phyloP scores from a whole-genome alignment of 2,888 invertebrate genomes.

The Brachyptera putata region DNA sequence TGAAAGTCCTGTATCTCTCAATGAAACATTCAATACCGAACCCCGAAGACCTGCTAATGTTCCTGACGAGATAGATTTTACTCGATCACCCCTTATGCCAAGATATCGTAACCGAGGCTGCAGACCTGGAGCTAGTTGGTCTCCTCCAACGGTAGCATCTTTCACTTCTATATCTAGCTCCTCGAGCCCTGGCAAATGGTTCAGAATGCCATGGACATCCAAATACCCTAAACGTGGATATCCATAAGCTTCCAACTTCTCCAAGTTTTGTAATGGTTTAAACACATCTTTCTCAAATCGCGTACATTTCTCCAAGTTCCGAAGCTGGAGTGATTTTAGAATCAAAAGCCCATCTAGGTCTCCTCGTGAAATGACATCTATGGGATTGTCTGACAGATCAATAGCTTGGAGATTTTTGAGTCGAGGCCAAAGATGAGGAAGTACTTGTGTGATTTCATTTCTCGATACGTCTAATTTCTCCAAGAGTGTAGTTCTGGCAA shows the following conservation, averaged over 20 bases:
- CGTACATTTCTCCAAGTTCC: slow-evolving; percentile 62
- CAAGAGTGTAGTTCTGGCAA: slow-evolving; percentile 73
- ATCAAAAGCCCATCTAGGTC: slow-evolving; percentile 69
- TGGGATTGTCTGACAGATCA: slow-evolving; percentile 81
- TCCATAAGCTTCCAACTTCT: slow-evolving; percentile 64
- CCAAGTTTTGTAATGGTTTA: slow-evolving; percentile 64
- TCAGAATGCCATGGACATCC: slow-evolving; percentile 81
- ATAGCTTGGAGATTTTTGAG: slow-evolving; percentile 66
- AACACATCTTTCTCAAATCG: slow-evolving; percentile 82
- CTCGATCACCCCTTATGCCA: slow-evolving; percentile 67
- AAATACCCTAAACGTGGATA: slow-evolving; percentile 78
- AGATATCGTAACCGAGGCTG: slow-evolving; percentile 73
- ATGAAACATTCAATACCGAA: slow-evolving; percentile 62
- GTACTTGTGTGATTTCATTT: slow-evolving; percentile 60
- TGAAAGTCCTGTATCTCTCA: slow-evolving; percentile 76
- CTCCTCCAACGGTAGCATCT: slow-evolving; percentile 73
- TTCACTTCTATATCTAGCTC: slow-evolving; percentile 80
- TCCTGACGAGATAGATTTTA: slow-evolving; percentile 75
- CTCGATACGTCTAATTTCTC: slow-evolving; percentile 73
- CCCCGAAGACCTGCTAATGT: slow-evolving; percentile 78
- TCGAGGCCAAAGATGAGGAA: slow-evolving; percentile 65
- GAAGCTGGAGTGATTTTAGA: slow-evolving; percentile 53
- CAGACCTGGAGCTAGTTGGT: slow-evolving; percentile 72
- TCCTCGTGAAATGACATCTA: slow-evolving; percentile 67
- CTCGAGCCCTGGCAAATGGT: slow-evolving; percentile 68